Percentiles rank a stretch among this genome's conserved stretches.
phyloP scores from a whole-genome alignment of 2,888 invertebrate genomes.

The Polylopha cassiicola region DNA sequence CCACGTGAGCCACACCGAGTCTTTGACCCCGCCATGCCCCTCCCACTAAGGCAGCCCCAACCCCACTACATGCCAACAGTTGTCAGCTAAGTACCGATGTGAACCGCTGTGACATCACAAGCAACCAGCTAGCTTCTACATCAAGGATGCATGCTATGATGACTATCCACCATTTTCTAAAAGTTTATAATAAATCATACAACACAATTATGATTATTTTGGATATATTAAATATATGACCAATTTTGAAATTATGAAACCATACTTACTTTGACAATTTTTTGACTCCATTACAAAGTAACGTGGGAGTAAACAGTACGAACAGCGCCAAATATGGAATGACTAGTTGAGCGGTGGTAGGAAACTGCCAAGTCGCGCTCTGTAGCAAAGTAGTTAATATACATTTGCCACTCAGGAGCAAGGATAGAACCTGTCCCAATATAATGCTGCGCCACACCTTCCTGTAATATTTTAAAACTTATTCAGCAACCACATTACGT shows the following conservation, averaged over 20 bases:
- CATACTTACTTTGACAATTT: slow-evolving; percentile 79
- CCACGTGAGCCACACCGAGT: slow-evolving; percentile 84
- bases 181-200: slow-evolving; percentile 24
- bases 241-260: background rate
- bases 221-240: background rate
- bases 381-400: slow-evolving; percentile 84
- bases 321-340: slow-evolving; percentile 87
- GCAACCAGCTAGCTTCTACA: slow-evolving; percentile 90
- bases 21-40: slow-evolving; percentile 86
- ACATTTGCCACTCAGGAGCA: slow-evolving; percentile 87
- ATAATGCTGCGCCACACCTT: slow-evolving; percentile 84
- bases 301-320: slow-evolving; percentile 84
- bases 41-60: slow-evolving; percentile 88
- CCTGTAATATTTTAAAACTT: slow-evolving; percentile 60
- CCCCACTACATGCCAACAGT: slow-evolving; percentile 90
- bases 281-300: slow-evolving; percentile 83
- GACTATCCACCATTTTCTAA: slow-evolving; percentile 82
- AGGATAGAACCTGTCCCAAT: slow-evolving; percentile 85
- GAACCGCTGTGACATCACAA: slow-evolving; percentile 85
- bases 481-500: slow-evolving; percentile 1
- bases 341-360: slow-evolving; percentile 89
- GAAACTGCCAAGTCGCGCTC: slow-evolving; percentile 81
- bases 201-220: background rate
- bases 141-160: slow-evolving; percentile 86
- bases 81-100: slow-evolving; percentile 79